phyloP scores from a whole-genome alignment of 2,113 vertebrate genomes.

The Chloropsis cyanopogon region DNA sequence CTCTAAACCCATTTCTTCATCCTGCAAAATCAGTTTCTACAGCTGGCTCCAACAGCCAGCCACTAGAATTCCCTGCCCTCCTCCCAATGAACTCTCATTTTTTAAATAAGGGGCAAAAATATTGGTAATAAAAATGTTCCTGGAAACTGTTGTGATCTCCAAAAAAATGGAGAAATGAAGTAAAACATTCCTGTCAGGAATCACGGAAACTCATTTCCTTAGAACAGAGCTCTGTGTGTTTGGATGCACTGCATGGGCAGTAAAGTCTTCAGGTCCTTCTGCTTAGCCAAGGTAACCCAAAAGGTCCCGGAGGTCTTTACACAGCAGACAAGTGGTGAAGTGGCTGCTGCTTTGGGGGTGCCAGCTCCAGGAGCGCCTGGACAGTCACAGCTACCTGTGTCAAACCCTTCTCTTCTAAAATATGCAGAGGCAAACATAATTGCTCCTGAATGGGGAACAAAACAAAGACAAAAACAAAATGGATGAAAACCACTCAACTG shows the following conservation, averaged over 20 bases:
- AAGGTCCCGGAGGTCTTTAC: conserved; percentile 51
- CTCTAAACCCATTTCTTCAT: background rate
- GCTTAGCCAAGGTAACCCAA: conserved; percentile 56
- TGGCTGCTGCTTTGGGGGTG: conserved; percentile 83
- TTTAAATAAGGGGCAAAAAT: conserved; percentile 51
- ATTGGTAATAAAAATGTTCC: conserved; percentile 20
- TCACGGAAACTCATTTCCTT: conserved; percentile 63
- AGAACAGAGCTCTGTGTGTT: conserved; percentile 57
- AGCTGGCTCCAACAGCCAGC: background rate
- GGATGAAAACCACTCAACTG: conserved; percentile 71
- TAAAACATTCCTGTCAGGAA: conserved; percentile 75
- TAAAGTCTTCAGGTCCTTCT: conserved; percentile 58
- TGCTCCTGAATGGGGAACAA: conserved; percentile 82
- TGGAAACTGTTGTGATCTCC: conserved; percentile 66
- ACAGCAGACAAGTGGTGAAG: conserved; percentile 71
- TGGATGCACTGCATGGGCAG: conserved; percentile 58
- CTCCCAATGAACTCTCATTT: background rate
- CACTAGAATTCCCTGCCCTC: background rate
- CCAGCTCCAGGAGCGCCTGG: conserved; percentile 87
- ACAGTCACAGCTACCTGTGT: conserved; percentile 91
- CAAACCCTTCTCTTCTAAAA: conserved; percentile 96
- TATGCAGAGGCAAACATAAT: conserved; percentile 97
- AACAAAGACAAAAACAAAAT: conserved; percentile 72
- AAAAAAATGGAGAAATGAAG: conserved; percentile 78
- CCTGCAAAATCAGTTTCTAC: background rate